Evolutionary conservation across 2,888 invertebrate genomes (phyloP).

Genomic region (Nephrotoma flavescens): DNA sequence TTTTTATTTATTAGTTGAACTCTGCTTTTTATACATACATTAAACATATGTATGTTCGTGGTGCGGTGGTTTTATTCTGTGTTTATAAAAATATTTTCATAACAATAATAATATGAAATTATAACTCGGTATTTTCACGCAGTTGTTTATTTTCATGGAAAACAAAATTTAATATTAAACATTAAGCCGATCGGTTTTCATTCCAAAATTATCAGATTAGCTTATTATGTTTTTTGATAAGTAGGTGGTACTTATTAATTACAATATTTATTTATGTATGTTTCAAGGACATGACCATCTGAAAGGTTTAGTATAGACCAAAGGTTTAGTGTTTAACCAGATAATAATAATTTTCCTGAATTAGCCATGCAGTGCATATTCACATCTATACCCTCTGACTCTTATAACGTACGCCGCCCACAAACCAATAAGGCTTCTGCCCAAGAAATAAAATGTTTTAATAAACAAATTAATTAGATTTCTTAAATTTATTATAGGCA

Average conservation of each 20-base stretch:
- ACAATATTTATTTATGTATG: not conserved
- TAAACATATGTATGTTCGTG: not conserved
- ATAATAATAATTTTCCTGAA: too few relatives aligned
- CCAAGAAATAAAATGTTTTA: too few relatives aligned
- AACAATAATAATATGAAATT: not conserved
- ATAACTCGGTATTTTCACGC: not conserved
- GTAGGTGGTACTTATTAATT: not conserved
- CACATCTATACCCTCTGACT: too few relatives aligned
- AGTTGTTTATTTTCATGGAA: not conserved
- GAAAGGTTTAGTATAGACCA: not conserved
- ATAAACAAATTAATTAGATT: too few relatives aligned
- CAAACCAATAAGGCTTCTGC: too few relatives aligned
- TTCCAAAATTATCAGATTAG: not conserved
- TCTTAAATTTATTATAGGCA: too few relatives aligned
- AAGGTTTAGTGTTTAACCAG: too few relatives aligned
- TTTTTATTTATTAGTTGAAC: not conserved
- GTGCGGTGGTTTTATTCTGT: not conserved
- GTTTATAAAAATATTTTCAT: not conserved
- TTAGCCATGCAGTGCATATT: too few relatives aligned
- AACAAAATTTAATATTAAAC: not conserved
- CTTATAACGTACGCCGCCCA: too few relatives aligned
- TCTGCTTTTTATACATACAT: not conserved
- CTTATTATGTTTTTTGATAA: not conserved
- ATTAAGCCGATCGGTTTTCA: not conserved
- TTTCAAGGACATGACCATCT: not conserved